Base-by-base conservation (phyloP, 2,888 invertebrate genomes). In the Choreutis nemorana region DNA sequence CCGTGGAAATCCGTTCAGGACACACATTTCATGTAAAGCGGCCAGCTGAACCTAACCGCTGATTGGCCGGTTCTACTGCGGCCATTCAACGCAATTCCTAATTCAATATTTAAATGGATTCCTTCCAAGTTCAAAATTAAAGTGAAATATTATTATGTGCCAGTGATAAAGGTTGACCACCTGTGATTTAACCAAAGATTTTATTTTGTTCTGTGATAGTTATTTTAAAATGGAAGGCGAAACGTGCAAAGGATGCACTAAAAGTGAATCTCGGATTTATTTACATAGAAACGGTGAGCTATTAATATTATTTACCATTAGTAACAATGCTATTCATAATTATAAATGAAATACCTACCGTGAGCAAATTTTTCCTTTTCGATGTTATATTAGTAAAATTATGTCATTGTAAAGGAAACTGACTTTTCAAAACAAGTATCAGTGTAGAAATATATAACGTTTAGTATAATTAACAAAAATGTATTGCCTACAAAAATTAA, bases 1-100 rank as follows among this genome's bases (percentile, higher is more conserved):
- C 66, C 51, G 60, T 64, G 62, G 65, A 67, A 75, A 73, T 64
- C 57, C 60, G 65, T 68, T 67, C 73, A 75, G 75, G 75, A 70
- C 65, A 66, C 63, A 66, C 72, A 75, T 63, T 71, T 65, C 60
- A 67, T 51, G 63, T 64, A 66, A 65, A 57, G 64, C 75, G 54
- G 63, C 64, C 54, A 56, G 55, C 71, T 61, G 75, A 70, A 72
- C 73, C 56, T 56, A 61, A 56, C 67, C 58, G 59, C 58, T 48
- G 42, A 50, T 45, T n/a, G n/a, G n/a, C n/a, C n/a, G n/a, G n/a
- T n/a, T n/a, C n/a, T n/a, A n/a, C n/a, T n/a, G 36, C 34, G 36
- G 38, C 36, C 30, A 28, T 21, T 25, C 27, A 26, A 22, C 29
- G 30, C 40, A 33, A 26, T 40, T 41, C 39, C 31, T 32, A 41